These are phyloP conservation scores for Percopsis omiscomaycus DNA, from an alignment of 2,797 vertebrate genomes.

Conservation along the genomic window DNA sequence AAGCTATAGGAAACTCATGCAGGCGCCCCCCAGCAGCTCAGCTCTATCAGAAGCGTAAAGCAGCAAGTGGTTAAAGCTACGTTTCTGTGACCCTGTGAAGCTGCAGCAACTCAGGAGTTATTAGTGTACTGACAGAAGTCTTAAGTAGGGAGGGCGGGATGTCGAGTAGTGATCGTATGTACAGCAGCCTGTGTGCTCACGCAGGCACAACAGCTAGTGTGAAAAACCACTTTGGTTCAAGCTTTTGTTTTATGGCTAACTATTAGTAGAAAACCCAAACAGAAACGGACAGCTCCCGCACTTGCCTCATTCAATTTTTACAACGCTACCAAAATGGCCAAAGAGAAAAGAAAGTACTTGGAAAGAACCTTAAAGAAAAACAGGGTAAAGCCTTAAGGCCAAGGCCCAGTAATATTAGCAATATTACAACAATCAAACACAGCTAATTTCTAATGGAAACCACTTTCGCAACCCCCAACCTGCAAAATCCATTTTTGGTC, in stretches of 20 bases:
- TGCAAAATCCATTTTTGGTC: constrained; percentile 65
- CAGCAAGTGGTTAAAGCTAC: constrained; percentile 72
- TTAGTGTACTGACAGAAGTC: constrained; percentile 31
- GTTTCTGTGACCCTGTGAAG: constrained; percentile 61
- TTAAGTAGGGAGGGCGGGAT: constrained; percentile 81
- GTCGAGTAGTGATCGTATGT: constrained; percentile 83
- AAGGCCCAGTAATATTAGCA: constrained; percentile 47
- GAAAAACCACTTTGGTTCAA: constrained; percentile 99
- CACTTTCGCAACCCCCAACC: constrained; percentile 39
- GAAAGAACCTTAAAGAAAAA: constrained; percentile 30
- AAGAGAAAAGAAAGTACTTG: constrained; percentile 52
- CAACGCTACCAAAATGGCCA: constrained; percentile 68
- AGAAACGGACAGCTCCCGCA: constrained; percentile 58
- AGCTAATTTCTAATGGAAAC: constrained; percentile 51
- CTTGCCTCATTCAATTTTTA: constrained; percentile 80
- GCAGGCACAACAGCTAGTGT: constrained; percentile 97
- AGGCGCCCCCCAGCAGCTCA: constrained; percentile 54
- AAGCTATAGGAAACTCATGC: constrained; percentile 67
- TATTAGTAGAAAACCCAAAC: constrained; percentile 70
- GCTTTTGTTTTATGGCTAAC: constrained; percentile 95
- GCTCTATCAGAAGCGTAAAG: constrained; percentile 53
- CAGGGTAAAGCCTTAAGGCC: constrained; percentile 38
- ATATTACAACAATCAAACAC: constrained; percentile 19
- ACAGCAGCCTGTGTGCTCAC: constrained; percentile 82
- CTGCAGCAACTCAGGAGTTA: constrained; percentile 54